These are phyloP conservation scores for Echinarachnius parma DNA, from an alignment of 53 echinoderm and acorn worm genomes.

Conservation along the genomic window DNA sequence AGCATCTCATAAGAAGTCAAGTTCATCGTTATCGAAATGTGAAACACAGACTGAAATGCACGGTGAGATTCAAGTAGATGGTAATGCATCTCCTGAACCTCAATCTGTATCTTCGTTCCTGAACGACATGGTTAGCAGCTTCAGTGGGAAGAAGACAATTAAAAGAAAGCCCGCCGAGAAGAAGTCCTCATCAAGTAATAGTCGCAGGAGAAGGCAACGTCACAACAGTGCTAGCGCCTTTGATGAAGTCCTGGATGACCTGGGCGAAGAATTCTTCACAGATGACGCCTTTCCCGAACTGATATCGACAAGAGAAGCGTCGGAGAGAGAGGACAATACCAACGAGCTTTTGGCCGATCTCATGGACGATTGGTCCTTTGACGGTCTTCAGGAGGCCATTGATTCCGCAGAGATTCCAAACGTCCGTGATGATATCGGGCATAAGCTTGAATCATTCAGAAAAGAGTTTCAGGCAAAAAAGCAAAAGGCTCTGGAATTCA, in stretches of 20 bases:
- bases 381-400: conserved; percentile 20
- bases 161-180: background rate
- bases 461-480: no score
- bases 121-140: background rate
- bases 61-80: background rate
- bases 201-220: background rate
- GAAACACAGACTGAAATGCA: background rate
- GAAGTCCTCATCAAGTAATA: background rate
- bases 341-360: conserved; percentile 29
- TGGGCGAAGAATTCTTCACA: conserved; percentile 1
- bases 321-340: conserved; percentile 7
- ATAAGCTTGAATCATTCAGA: no score
- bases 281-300: conserved; percentile 25
- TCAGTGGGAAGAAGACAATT: background rate
- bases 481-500: no score
- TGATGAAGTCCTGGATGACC: conserved; percentile 19
- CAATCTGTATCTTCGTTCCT: background rate
- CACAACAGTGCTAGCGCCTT: background rate
- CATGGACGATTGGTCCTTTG: conserved; percentile 27
- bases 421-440: no score
- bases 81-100: background rate
- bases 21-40: background rate
- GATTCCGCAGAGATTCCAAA: no score
- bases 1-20: background rate
- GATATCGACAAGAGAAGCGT: background rate